These are phyloP conservation scores for Falco peregrinus DNA, from an alignment of 2,797 vertebrate genomes.

Conservation along the genomic window DNA sequence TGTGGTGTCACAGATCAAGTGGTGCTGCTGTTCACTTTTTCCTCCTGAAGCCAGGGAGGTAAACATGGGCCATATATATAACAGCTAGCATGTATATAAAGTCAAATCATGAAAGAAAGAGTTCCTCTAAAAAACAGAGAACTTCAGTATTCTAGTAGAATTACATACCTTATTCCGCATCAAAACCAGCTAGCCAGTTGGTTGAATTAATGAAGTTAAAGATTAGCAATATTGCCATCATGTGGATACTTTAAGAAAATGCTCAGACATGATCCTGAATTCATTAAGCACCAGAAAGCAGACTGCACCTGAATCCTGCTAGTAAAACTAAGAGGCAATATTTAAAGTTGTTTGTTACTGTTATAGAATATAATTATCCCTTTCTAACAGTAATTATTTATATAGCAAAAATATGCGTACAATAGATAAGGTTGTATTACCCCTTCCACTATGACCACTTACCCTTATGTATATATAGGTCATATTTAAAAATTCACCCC, in stretches of 20 bases:
- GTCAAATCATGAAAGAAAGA: neutral
- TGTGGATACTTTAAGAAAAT: slow-evolving; percentile 40
- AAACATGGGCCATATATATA: neutral
- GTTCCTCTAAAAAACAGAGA: neutral
- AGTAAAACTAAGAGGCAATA: neutral
- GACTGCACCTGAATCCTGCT: neutral
- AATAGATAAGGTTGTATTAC: neutral
- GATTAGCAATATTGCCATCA: slow-evolving; percentile 64
- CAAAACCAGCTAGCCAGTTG: neutral
- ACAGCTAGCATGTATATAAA: neutral
- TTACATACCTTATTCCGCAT: neutral
- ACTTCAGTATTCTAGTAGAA: neutral
- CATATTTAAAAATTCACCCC: neutral
- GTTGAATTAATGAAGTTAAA: neutral
- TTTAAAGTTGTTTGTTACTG: neutral
- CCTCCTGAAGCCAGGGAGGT: neutral
- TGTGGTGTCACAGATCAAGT: neutral
- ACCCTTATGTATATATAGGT: neutral
- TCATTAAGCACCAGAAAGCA: neutral
- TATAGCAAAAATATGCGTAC: neutral
- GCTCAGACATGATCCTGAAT: neutral
- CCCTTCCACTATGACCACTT: neutral
- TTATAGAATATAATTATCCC: neutral
- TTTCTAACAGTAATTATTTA: neutral
- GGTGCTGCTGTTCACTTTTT: neutral